These are phyloP conservation scores for Hydrotaea cyrtoneurina DNA, from an alignment of 2,888 invertebrate genomes.

Conservation along the genomic window DNA sequence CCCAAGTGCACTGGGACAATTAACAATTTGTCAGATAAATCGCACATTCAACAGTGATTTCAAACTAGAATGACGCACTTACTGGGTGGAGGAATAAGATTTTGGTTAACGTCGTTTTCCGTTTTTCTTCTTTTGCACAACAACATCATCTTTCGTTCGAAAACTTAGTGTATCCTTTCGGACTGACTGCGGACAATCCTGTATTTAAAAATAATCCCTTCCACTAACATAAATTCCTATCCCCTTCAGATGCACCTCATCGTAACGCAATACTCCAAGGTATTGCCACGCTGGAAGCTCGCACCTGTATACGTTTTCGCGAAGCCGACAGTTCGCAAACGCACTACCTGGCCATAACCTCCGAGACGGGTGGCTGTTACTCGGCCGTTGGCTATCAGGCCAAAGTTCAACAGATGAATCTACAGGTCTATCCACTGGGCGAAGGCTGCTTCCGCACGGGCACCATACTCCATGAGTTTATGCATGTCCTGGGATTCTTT, in stretches of 20 bases:
- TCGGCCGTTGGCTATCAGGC: conserved; percentile 87
- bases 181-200: no score
- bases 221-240: background rate
- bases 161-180: no score
- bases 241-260: conserved; percentile 80
- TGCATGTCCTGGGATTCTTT: conserved; percentile 89
- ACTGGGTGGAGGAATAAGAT: no score
- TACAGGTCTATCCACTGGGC: conserved; percentile 75
- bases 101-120: no score
- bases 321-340: conserved; percentile 81
- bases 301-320: conserved; percentile 87
- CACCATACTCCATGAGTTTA: conserved; percentile 88
- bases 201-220: no score
- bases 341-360: conserved; percentile 73
- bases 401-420: conserved; percentile 75
- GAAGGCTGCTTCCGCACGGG: conserved; percentile 78
- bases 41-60: no score
- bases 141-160: no score
- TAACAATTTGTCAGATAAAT: no score
- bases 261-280: conserved; percentile 84
- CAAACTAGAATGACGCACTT: no score
- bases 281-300: conserved; percentile 86
- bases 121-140: no score
- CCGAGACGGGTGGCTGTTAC: conserved; percentile 85
- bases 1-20: no score